These are phyloP conservation scores for Acleris holmiana DNA, from an alignment of 2,888 invertebrate genomes.

Conservation along the genomic window DNA sequence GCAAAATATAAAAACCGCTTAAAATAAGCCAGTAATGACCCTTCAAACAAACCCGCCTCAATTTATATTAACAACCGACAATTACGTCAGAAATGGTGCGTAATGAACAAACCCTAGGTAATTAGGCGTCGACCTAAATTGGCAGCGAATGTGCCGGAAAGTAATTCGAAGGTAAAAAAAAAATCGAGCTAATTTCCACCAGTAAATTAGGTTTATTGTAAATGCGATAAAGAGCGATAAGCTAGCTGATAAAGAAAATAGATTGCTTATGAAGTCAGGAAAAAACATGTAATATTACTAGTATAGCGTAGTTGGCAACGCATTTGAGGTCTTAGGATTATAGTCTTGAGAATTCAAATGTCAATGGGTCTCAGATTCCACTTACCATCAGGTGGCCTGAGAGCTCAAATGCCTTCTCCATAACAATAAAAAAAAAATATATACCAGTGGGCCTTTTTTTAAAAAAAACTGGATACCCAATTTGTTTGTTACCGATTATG, in stretches of 20 bases:
- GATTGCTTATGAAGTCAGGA: not conserved
- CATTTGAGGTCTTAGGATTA: no score
- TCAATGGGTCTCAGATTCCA: no score
- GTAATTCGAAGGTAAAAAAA: constrained; percentile 20
- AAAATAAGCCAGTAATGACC: no score
- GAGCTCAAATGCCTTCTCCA: no score
- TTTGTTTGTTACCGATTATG: no score
- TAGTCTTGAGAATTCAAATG: no score
- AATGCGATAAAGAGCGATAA: constrained; percentile 8
- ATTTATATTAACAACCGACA: not conserved
- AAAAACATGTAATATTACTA: not conserved
- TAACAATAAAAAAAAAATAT: no score
- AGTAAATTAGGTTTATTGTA: constrained; percentile 22
- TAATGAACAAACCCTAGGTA: constrained; percentile 16
- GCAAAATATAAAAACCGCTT: no score
- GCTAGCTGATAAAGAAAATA: not conserved
- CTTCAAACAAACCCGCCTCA: not conserved
- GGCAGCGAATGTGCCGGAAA: constrained; percentile 16
- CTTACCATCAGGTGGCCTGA: no score
- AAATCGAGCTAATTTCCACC: constrained; percentile 16
- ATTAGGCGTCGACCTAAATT: constrained; percentile 20
- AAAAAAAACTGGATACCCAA: no score
- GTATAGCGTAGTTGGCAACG: no score
- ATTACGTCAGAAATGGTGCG: constrained; percentile 5
- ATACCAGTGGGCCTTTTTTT: no score